A percentile compares a stretch with the other conserved stretches of the same genome.
Conservation (phyloP, 2,797 vertebrate species). For the Propithecus deckenii region DNA sequence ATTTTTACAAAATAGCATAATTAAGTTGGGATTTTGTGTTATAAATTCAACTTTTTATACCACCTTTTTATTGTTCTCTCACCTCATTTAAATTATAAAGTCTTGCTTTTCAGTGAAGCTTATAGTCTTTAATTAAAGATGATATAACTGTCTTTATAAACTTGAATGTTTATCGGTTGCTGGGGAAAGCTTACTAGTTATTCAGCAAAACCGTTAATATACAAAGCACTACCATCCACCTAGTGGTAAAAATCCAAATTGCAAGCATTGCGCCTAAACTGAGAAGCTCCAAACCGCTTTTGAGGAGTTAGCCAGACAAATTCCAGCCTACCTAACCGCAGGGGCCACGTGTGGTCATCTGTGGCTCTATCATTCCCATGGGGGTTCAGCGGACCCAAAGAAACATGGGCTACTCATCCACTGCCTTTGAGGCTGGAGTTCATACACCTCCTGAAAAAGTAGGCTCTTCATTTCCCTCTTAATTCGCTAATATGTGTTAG, state of each 20-base stretch:
- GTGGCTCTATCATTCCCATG: background rate
- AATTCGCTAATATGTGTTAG: background rate
- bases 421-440: background rate
- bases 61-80: slow-evolving; percentile 3
- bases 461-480: background rate
- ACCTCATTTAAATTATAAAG: background rate
- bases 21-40: background rate
- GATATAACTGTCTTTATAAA: background rate
- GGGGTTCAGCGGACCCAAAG: background rate
- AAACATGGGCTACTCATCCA: background rate
- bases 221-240: slow-evolving; percentile 32
- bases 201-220: background rate
- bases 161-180: background rate
- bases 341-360: background rate
- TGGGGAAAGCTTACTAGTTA: background rate
- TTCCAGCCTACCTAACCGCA: background rate
- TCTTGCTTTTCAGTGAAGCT: background rate
- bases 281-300: background rate
- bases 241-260: slow-evolving; percentile 66
- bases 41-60: background rate
- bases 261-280: background rate
- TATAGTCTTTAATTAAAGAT: background rate
- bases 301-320: background rate
- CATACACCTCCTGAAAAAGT: background rate
- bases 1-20: background rate